Evolutionary conservation across 2,888 invertebrate species (phyloP), one percentile per base, ranked within the genome.

Genomic region (Diploptera punctata): DNA sequence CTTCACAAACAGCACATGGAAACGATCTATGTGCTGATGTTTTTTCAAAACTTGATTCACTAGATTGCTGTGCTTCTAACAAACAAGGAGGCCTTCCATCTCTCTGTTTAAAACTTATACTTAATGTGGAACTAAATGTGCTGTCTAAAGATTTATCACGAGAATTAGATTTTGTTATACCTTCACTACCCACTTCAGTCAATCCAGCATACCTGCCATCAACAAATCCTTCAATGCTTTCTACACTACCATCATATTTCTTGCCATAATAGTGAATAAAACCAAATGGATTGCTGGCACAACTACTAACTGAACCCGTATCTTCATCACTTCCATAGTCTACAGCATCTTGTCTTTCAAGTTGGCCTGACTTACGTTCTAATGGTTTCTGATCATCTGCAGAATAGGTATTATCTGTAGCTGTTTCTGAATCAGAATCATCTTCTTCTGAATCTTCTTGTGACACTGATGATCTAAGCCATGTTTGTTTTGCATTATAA

Each of bases 211-310:
- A 33, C n/a, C 43, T 52, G 21, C 43, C 54, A 79, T 87, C 87
- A 62, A 86, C 83, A 77, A 87, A 84, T 44, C 86, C 87, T 74
- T 84, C 86, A 62, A 83, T 82, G 77, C 78, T 79, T 71, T 81
- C 81, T 26, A 79, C 79, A 47, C 84, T 81, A 72, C 86, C 86
- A 43, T 82, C 73, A 67, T 21, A 21, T 76, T 75, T 0, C 78
- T 83, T 72, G 80, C 84, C 78, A 78, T 87, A 89, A 81, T 90
- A 91, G 65, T 89, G 85, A 29, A 92, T 86, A 78, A 90, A 91
- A 49, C 91, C 91, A 80, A 88, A 88, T 0, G 89, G 89, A 79
- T 87, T 87, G 79, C 86, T 87, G 1, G 85, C 86, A 84, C 86
- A 85, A 81, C 87, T 88, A 73, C 87, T 87, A 74, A 84, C 19